A percentile compares a stretch with the other conserved stretches of the same genome.
Evolutionary conservation across 2,888 invertebrate species (phyloP).

Genomic region (Apomyelois bistriatella): DNA sequence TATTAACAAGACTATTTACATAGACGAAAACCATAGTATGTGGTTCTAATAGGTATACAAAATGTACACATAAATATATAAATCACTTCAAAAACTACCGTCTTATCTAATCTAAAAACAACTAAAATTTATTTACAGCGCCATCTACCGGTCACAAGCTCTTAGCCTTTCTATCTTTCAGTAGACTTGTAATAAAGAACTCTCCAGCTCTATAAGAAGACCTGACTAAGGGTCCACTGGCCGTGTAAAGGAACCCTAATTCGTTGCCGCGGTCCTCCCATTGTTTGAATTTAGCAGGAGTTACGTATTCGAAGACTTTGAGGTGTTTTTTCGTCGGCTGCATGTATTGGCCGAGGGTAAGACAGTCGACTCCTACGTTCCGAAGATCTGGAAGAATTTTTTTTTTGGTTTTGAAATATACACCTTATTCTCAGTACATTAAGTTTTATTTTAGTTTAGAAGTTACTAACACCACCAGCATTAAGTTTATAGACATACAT

Average conservation of each 20-base stretch:
- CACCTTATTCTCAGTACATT: too few species aligned
- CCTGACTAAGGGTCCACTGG: constrained; percentile 97
- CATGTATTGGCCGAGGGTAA: constrained; percentile 99
- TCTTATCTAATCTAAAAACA: not conserved
- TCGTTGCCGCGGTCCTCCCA: constrained; percentile 91
- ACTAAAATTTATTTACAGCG: constrained; percentile 13
- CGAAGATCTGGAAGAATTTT: constrained; percentile 86
- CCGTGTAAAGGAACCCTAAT: constrained; percentile 97
- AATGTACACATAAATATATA: too few species aligned
- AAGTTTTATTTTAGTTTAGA: too few species aligned
- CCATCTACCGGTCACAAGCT: constrained; percentile 43
- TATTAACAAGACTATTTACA: too few species aligned
- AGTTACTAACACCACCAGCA: too few species aligned
- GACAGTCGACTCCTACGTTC: constrained; percentile 91
- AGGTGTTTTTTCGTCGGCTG: constrained; percentile 98
- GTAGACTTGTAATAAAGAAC: constrained; percentile 90
- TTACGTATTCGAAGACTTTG: constrained; percentile 97
- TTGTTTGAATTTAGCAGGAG: constrained; percentile 93
- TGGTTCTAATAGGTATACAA: too few species aligned
- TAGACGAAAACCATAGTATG: too few species aligned
- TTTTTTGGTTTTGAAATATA: too few species aligned
- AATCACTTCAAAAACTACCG: too few species aligned
- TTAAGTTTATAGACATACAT: too few species aligned
- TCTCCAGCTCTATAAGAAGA: constrained; percentile 99
- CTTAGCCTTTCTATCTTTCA: constrained; percentile 81